phyloP scores from a whole-genome alignment of 1,140 invertebrate genomes.

The Lerema accius region DNA sequence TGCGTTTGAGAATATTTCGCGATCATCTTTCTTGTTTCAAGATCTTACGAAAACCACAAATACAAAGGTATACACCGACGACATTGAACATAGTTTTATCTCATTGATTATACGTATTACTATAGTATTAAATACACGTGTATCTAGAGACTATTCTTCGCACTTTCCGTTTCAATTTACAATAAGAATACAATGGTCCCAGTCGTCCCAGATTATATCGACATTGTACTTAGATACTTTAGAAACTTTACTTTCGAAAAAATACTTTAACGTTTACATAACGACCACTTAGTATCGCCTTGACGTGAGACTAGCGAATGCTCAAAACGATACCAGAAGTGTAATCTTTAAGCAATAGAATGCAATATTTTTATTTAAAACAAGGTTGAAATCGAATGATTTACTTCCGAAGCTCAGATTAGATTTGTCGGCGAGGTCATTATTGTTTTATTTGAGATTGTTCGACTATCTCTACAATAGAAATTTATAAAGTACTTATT shows the following conservation, averaged over 20 bases:
- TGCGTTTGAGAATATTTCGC: background rate
- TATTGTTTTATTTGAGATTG: no score
- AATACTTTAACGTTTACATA: conserved; percentile 3
- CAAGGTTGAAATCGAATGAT: no score
- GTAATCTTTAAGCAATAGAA: no score
- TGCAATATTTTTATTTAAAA: no score
- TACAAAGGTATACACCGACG: conserved; percentile 7
- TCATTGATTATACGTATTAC: conserved; percentile 5
- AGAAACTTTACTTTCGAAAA: conserved; percentile 10
- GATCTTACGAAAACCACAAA: conserved; percentile 13
- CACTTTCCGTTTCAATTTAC: conserved; percentile 8
- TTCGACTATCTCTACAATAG: no score
- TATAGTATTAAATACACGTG: no score
- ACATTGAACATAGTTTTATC: conserved; percentile 10
- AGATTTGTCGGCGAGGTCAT: background rate
- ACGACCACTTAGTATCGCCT: background rate
- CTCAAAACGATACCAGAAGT: no score
- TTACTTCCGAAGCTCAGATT: background rate
- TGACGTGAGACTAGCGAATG: background rate
- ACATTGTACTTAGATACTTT: conserved; percentile 16
- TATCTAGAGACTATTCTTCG: background rate
- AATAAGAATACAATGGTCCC: conserved; percentile 9
- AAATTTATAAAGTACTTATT: background rate
- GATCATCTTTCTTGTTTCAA: conserved; percentile 5
- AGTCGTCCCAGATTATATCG: conserved; percentile 3